Conservation (phyloP, 37 sponge, comb jelly and placozoan species). For the Tethya wilhelma region DNA sequence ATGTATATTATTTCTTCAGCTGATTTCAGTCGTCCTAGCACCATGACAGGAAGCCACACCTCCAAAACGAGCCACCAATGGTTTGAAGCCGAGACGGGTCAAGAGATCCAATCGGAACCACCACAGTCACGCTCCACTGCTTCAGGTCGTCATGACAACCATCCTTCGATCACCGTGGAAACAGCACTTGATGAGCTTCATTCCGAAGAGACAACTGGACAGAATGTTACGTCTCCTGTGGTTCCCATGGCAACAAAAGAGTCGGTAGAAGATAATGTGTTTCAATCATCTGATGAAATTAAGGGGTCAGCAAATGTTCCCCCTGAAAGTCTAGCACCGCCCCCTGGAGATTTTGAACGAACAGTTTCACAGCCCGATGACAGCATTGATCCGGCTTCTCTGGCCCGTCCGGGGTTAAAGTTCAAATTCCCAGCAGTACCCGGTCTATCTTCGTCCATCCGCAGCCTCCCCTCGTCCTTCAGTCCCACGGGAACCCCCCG, state of each 20-base stretch:
- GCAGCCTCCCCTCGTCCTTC: slow-evolving; percentile 15
- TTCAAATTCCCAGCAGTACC: neutral
- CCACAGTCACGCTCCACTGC: neutral
- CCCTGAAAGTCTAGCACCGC: neutral
- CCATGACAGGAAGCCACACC: neutral
- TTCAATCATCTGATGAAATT: too few relatives aligned
- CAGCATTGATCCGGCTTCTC: neutral
- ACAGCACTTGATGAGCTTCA: neutral
- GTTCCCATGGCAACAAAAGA: too few relatives aligned
- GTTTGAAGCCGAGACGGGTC: slow-evolving; percentile 31
- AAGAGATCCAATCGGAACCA: slow-evolving; percentile 8
- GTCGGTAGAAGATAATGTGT: too few relatives aligned
- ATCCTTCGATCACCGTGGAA: neutral
- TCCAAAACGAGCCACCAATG: neutral
- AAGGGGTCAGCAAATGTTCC: neutral
- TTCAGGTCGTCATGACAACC: neutral
- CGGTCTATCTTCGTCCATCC: slow-evolving; percentile 12
- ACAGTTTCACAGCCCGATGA: neutral
- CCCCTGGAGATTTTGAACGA: neutral
- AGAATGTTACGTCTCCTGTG: neutral
- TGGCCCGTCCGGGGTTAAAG: neutral
- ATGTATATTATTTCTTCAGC: neutral
- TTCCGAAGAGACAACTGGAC: slow-evolving; percentile 13
- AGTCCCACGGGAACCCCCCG: slow-evolving; percentile 7
- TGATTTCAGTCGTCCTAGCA: neutral